These are phyloP conservation scores for Meteorus cinctellus DNA, from an alignment of 2,888 invertebrate species.

Conservation along the genomic window DNA sequence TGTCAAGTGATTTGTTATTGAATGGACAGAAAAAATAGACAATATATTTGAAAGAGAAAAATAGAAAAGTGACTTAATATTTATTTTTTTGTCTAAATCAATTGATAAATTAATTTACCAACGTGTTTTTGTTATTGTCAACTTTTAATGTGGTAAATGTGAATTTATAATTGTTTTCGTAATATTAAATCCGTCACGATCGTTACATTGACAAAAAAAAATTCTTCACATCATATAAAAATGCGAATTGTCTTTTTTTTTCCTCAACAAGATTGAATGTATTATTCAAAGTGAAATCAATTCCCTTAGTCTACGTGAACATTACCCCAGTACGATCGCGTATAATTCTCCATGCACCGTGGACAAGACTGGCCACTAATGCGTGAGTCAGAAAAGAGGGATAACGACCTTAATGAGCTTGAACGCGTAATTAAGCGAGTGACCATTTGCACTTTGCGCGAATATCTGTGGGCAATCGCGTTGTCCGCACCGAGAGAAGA, in stretches of 20 bases:
- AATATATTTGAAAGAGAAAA: neutral
- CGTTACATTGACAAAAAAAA: too few species aligned
- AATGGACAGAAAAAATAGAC: neutral
- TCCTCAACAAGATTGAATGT: neutral
- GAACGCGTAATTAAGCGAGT: conserved; percentile 53
- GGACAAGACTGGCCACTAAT: conserved; percentile 45
- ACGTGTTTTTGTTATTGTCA: too few species aligned
- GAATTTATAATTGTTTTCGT: too few species aligned
- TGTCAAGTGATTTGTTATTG: too few species aligned
- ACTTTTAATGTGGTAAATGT: too few species aligned
- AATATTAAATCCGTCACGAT: too few species aligned
- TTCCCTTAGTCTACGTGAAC: neutral
- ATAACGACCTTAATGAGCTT: conserved; percentile 55
- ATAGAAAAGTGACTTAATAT: too few species aligned
- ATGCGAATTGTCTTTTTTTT: conserved; percentile 18
- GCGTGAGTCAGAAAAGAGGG: conserved; percentile 49
- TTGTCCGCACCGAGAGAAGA: conserved; percentile 16
- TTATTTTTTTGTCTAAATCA: too few species aligned
- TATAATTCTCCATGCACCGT: neutral
- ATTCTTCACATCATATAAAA: too few species aligned
- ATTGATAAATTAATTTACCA: too few species aligned
- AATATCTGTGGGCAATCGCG: conserved; percentile 43
- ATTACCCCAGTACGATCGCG: neutral
- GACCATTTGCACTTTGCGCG: conserved; percentile 52
- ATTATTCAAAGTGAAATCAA: neutral